Evolutionary conservation across 2,888 invertebrate genomes (phyloP).

Genomic region (Euplexia lucipara): DNA sequence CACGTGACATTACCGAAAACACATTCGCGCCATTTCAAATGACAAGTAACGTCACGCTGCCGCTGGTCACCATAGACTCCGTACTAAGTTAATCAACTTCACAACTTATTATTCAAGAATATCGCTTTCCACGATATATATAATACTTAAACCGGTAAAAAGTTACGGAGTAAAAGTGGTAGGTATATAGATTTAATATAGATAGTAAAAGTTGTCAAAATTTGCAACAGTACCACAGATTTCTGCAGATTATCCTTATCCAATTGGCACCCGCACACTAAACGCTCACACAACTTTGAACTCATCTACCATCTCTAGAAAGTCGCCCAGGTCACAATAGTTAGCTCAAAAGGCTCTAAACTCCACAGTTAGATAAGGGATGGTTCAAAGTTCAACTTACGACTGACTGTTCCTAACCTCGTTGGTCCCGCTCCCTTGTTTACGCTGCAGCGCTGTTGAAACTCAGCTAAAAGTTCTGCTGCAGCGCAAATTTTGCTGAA

Average conservation of each 20-base stretch:
- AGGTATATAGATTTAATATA: too few relatives aligned
- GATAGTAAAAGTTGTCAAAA: too few relatives aligned
- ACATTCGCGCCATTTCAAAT: too few relatives aligned
- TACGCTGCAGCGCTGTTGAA: conserved; percentile 47
- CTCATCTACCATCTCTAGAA: conserved; percentile 11
- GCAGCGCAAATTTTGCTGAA: conserved; percentile 55
- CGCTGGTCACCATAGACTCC: too few relatives aligned
- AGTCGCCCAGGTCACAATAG: conserved; percentile 31
- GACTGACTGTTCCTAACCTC: conserved; percentile 35
- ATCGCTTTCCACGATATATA: too few relatives aligned
- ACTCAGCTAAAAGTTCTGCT: conserved; percentile 55
- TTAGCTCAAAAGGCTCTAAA: conserved; percentile 33
- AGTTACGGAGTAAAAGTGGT: too few relatives aligned
- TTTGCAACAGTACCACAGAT: not conserved
- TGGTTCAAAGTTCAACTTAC: conserved; percentile 23
- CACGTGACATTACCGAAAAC: too few relatives aligned
- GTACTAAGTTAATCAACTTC: too few relatives aligned
- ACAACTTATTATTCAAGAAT: too few relatives aligned
- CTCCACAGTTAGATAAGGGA: conserved; percentile 31
- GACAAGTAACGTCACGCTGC: too few relatives aligned
- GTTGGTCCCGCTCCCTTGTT: conserved; percentile 47
- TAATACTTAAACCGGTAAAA: too few relatives aligned
- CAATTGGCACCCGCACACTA: not conserved
- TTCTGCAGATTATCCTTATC: not conserved
- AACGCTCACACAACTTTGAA: conserved; percentile 16